Evolutionary conservation across 2,113 vertebrate species (phyloP), one percentile per base, ranked within the genome.

Genomic region (Microtus richardsoni): DNA sequence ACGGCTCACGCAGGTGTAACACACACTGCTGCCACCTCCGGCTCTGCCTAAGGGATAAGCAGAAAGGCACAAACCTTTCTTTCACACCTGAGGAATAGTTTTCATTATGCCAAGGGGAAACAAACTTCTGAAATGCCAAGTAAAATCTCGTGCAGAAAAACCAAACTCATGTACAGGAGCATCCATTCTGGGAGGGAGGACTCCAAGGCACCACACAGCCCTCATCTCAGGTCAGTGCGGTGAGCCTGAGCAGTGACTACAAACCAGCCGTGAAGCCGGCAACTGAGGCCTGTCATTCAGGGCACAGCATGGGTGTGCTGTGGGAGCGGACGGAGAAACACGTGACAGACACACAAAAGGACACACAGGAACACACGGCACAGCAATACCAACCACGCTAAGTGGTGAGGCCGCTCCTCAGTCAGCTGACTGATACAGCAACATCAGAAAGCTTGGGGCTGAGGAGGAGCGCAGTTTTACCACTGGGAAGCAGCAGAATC

Each of bases 401-500:
- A 90, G 36, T 78, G n/a, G 80, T 88, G 86, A 85, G 52, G 75
- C 68, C 62, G 66, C 0, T 13, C 91, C 47, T 70, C 91, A 62
- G 96, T 10, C 97, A 95, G 90, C 91, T 96, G 60, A 44, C 49
- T 93, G 97, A 85, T 94, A 98, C 95, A n/a, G 93, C 97, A 98
- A 70, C 89, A 0, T 80, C 91, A 75, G 89, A 96, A 97, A 97
- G 73, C 92, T 89, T 77, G 85, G 88, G 39, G 52, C 33, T 83
- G 75, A 44, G 96, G 83, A 92, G 49, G 41, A 97, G 36, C 91
- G 95, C 91, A 96, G 97, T 97, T 98, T 98, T 98, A 98, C 98
- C 98, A 98, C 98, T 95, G 97, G 96, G 96, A 97, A 96, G 96
- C 95, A 98, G 97, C 95, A 96, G 95, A 28, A 80, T 89, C 13